Evolutionary conservation across 2,888 invertebrate genomes (phyloP), one percentile per base, ranked within the genome.

Genomic region (Fragum sueziense): DNA sequence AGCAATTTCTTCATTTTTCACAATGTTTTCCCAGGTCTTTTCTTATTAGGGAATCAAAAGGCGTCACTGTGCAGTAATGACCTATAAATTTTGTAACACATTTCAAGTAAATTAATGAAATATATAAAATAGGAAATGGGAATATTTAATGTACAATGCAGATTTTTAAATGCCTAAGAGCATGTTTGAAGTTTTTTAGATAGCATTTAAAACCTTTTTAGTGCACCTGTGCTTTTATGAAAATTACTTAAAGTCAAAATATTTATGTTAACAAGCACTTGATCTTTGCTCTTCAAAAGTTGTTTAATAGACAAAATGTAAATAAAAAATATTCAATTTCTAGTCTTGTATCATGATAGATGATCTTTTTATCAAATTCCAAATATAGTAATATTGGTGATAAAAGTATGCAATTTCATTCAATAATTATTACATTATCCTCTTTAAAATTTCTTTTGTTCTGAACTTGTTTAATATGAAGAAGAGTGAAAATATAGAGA

Each of bases 141-240:
- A n/a, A 20, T 47, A 47, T n/a, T 20, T 47, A n/a, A 47, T 47
- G n/a, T 47, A 22, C 57, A 57, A 27, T 57, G 57, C 25, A 57
- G 57, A 27, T 57, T 57, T n/a, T n/a, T 57, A 11, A 57, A 22
- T 57, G 27, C 25, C 57, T 27, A 11, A 25, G 57, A 57, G 57
- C 57, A 57, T 61, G 11, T 61, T 61, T 61, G 61, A 61, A 33
- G 61, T 61, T 61, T 33, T 61, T 20, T 33, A 41, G 34, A 65
- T 41, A 41, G 65, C 25, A 41, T 27, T 41, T 65, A 65, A 65
- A 65, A 65, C 34, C 65, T 65, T 65, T 65, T 65, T 65, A 22
- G 41, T 65, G 65, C 65, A 65, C 65, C 65, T 65, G 65, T 65
- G 37, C 33, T 65, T 65, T 65, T 65, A 33, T 62, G 34, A 65